Evolutionary conservation across 2,888 invertebrate species (phyloP).

Genomic region (Phania funesta): DNA sequence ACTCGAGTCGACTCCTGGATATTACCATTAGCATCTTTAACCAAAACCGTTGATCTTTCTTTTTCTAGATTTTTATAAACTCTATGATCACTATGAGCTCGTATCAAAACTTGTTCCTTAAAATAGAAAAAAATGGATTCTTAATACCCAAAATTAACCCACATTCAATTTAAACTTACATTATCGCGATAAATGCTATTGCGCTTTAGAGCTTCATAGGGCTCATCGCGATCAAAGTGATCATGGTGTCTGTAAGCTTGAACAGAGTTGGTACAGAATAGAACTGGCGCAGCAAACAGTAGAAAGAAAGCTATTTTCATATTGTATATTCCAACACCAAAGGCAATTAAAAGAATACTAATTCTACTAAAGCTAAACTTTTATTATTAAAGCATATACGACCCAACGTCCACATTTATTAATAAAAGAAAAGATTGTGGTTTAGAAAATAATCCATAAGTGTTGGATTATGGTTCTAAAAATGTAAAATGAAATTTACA

Average conservation of each 20-base stretch:
- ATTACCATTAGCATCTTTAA: constrained; percentile 30
- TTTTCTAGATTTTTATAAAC: constrained; percentile 22
- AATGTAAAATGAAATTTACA: too few species aligned
- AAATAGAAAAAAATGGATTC: not conserved
- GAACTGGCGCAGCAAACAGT: constrained; percentile 6
- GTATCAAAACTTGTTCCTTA: constrained; percentile 17
- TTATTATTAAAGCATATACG: not conserved
- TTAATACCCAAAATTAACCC: not conserved
- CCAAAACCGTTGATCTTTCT: constrained; percentile 9
- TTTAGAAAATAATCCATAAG: not conserved
- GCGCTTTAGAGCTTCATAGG: not conserved
- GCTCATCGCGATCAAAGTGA: not conserved
- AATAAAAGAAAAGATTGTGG: not conserved
- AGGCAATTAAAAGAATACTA: not conserved
- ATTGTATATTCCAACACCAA: not conserved
- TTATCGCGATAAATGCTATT: constrained; percentile 36
- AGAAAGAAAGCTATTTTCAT: constrained; percentile 30
- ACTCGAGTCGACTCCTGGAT: constrained; percentile 1
- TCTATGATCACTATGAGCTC: not conserved
- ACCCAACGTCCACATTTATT: not conserved
- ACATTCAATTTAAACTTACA: constrained; percentile 17
- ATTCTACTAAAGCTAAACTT: not conserved
- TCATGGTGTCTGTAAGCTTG: not conserved
- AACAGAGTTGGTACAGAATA: not conserved
- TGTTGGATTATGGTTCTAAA: not conserved